Percentiles rank a stretch among this genome's conserved stretches.
These are phyloP conservation scores for Cephus cinctus DNA, from an alignment of 1,140 invertebrate genomes.

Conservation along the genomic window DNA sequence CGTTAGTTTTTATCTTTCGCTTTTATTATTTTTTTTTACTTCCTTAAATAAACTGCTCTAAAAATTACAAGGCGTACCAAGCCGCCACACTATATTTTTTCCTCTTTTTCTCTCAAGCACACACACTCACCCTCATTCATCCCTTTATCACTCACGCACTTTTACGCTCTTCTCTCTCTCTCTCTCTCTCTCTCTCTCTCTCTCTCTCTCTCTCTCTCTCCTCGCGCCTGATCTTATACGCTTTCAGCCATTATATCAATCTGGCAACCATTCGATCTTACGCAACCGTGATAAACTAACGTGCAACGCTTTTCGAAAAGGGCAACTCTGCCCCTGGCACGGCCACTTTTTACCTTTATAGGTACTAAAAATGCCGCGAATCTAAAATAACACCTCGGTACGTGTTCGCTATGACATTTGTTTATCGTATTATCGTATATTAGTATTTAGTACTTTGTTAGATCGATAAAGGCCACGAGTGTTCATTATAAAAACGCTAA, in stretches of 20 bases:
- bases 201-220: slow-evolving; percentile 21
- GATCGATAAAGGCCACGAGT: slow-evolving; percentile 46
- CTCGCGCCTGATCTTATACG: slow-evolving; percentile 12
- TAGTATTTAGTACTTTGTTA: slow-evolving; percentile 33
- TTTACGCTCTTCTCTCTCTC: too few species aligned
- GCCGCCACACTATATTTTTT: slow-evolving; percentile 22
- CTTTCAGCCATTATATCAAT: too few species aligned
- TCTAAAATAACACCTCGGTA: too few species aligned
- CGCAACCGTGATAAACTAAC: too few species aligned
- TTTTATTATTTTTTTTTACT: neutral
- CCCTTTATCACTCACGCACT: slow-evolving; percentile 21
- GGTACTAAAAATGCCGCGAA: too few species aligned
- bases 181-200: slow-evolving; percentile 18
- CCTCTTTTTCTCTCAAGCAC: slow-evolving; percentile 20
- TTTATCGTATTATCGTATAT: slow-evolving; percentile 30
- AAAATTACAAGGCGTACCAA: slow-evolving; percentile 30
- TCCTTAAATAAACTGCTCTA: slow-evolving; percentile 20
- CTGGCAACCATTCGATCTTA: too few species aligned
- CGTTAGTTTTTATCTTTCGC: neutral
- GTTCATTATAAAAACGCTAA: slow-evolving; percentile 48
- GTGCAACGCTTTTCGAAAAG: too few species aligned
- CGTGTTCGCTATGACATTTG: too few species aligned
- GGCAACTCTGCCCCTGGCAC: too few species aligned
- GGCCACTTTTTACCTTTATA: too few species aligned
- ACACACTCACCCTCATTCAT: slow-evolving; percentile 21